Evolutionary conservation across 2,113 vertebrate genomes (phyloP), one percentile per base, ranked within the genome.

Genomic region (Phyllostomus hastatus): DNA sequence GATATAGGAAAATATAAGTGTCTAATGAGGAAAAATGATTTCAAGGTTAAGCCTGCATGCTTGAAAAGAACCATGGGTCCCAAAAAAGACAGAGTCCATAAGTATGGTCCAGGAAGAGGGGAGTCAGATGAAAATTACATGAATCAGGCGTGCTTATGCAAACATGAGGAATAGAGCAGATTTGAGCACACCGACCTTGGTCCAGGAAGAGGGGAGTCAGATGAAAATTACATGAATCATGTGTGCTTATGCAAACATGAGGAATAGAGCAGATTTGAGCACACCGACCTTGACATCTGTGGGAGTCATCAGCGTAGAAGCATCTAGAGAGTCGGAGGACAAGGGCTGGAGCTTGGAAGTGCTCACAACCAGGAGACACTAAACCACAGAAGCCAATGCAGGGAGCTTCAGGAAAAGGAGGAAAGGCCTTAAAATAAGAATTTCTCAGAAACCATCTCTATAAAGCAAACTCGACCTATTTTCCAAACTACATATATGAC

Each of bases 401-500:
- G 24, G 26, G 4, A 17, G 38, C 9, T 59, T 50, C 48, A 26
- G 3, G 26, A 59, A 78, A 5, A 12, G 80, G 35, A 7, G 24
- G 0, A 75, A 46, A 78, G 24, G 82, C 43, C 91, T 90, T 80
- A 69, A 83, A 90, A 64, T 46, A 91, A 94, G 41, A 94, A 82
- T 75, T 59, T 69, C 88, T 91, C 67, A 75, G 73, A 78, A 79
- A 85, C 8, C 48, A 31, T 52, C 10, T 73, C 59, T 67, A 41
- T 59, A 15, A 89, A 96, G 95, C 46, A 86, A 87, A 15, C n/a
- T 89, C 54, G 81, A 67, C 46, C 41, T 43, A 38, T 46, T 95
- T 94, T 88, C 69, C 79, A 33, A 90, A 57, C 14, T 66, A 52
- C 6, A 41, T n/a, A 87, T 46, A 43, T 10, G 46, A 85, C 16